Evolutionary conservation across 2,797 vertebrate genomes (phyloP).

Genomic region (Muscicapa comitata): DNA sequence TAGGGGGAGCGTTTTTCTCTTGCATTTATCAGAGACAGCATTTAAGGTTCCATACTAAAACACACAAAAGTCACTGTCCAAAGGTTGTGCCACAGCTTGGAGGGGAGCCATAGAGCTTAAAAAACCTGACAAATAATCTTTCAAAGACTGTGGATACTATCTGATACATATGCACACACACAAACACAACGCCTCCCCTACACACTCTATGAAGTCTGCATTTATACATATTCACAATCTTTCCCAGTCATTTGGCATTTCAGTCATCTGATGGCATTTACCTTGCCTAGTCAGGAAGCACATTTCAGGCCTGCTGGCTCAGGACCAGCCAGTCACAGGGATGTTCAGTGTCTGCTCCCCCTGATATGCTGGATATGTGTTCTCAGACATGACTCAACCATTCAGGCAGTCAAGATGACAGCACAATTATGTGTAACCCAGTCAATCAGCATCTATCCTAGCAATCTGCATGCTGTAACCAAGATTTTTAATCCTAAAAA

Average conservation of each 20-base stretch:
- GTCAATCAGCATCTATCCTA: neutral
- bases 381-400: neutral
- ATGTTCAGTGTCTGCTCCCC: neutral
- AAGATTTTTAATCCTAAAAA: neutral
- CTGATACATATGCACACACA: fast-evolving
- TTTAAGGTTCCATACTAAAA: neutral
- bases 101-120: neutral
- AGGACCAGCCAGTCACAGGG: neutral
- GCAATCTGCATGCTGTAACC: neutral
- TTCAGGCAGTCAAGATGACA: neutral
- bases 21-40: neutral
- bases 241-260: neutral
- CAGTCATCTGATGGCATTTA: neutral
- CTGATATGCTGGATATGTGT: neutral
- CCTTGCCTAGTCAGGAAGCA: neutral
- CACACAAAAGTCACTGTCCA: neutral
- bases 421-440: neutral
- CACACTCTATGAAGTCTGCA: neutral
- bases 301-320: neutral
- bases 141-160: neutral
- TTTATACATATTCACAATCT: neutral
- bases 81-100: neutral
- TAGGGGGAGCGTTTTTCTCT: neutral
- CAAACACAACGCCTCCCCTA: fast-evolving
- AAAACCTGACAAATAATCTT: neutral